Conservation (phyloP, 53 echinoderm and acorn worm genomes). For the Henricia sp. region DNA sequence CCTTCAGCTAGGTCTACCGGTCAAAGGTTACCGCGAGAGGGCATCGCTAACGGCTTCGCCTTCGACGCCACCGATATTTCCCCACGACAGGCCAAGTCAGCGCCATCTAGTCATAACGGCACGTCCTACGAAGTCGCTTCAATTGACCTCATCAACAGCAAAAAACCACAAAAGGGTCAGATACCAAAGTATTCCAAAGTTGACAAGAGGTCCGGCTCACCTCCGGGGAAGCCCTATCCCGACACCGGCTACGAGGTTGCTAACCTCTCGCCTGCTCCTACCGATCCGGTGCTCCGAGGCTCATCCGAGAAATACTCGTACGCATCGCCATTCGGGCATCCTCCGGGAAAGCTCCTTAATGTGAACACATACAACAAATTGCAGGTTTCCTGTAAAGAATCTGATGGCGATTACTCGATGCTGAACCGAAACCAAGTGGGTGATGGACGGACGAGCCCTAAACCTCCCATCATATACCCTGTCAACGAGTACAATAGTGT, state of each 20-base stretch:
- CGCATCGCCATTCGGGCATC: background rate
- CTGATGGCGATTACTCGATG: conserved; percentile 49
- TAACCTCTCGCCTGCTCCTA: background rate
- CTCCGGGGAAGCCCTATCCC: background rate
- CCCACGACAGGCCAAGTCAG: background rate
- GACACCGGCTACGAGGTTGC: conserved; percentile 35
- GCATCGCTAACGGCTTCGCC: background rate
- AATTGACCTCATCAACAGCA: background rate
- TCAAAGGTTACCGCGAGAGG: background rate
- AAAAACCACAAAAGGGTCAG: too few species aligned
- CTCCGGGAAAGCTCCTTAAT: background rate
- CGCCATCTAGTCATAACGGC: background rate
- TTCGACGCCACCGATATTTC: conserved; percentile 1
- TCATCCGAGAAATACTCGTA: background rate
- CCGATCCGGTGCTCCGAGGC: background rate
- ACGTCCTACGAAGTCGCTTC: conserved; percentile 4
- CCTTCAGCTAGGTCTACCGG: background rate
- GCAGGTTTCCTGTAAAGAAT: conserved; percentile 17
- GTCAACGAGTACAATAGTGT: conserved; percentile 31
- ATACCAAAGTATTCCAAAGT: background rate
- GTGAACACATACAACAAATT: conserved; percentile 32
- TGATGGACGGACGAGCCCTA: background rate
- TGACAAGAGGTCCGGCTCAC: background rate
- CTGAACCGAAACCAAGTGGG: conserved; percentile 19
- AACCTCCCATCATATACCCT: conserved; percentile 3